Evolutionary conservation across 2,113 vertebrate species (phyloP), one percentile per base, ranked within the genome.

Genomic region (Halichoerus grypus): DNA sequence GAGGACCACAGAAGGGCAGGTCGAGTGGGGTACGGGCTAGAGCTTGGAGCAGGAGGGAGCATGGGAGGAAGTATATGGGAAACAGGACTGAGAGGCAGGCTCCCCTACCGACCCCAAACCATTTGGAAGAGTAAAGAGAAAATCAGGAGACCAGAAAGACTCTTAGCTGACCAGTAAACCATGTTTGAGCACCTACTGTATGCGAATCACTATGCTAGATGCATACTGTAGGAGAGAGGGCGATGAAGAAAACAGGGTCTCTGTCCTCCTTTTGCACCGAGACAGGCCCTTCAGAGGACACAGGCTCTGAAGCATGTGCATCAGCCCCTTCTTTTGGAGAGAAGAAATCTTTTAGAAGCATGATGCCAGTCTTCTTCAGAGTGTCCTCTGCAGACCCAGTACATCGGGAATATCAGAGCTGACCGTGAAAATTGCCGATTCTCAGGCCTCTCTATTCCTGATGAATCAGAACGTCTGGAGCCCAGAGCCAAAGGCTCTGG

Each of bases 111-210:
- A 86, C 16, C 22, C 95, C 53, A 63, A 53, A 21, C 82, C 6
- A n/a, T 74, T 65, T 89, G 53, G 61, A 92, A 96, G 14, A 83
- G 65, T 89, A 26, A 90, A 89, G 80, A 80, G 55, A 90, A 65
- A 88, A 55, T 49, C 55, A 71, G 31, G 61, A 94, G 8, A 76
- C n/a, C n/a, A 55, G 69, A 84, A 71, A 71, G 63, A 76, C 46
- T 80, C 24, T 67, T 71, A 77, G 55, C 18, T 83, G 91, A 59
- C 74, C 51, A 72, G 14, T 15, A 83, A 63, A 31, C 57, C 76
- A 5, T 63, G 59, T 93, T 16, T n/a, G 72, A 92, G 33, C 33
- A 39, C 49, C 57, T 82, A 72, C 12, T 31, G 4, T 67, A 49
- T 81, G 72, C 22, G 87, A 77, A 63, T 46, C 12, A 7, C 55